phyloP scores from a whole-genome alignment of 2,888 invertebrate genomes.

The Coenonympha glycerion region DNA sequence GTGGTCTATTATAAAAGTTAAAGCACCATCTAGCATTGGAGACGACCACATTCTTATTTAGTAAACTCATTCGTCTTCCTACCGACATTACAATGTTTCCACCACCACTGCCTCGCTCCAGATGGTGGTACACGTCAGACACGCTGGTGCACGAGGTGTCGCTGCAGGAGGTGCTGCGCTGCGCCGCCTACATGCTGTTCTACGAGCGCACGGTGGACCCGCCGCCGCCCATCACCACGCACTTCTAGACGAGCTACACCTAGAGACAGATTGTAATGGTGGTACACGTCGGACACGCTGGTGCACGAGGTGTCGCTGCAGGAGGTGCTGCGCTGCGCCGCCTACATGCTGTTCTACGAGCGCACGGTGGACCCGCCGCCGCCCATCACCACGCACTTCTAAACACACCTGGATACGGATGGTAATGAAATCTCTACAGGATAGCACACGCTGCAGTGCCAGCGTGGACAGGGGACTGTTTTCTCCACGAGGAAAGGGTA shows the following conservation, averaged over 20 bases:
- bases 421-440: no score
- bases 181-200: conserved; percentile 94
- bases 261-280: no score
- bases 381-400: conserved; percentile 27
- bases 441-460: no score
- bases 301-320: conserved; percentile 87
- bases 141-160: conserved; percentile 87
- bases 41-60: no score
- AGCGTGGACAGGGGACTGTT: no score
- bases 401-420: neutral
- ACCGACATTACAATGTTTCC: no score
- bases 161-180: conserved; percentile 86
- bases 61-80: no score
- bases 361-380: conserved; percentile 42
- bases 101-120: no score
- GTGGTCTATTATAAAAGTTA: no score
- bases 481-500: no score
- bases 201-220: conserved; percentile 80
- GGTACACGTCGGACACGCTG: conserved; percentile 89
- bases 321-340: conserved; percentile 88
- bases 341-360: conserved; percentile 96
- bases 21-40: no score
- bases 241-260: conserved; percentile 31
- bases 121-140: conserved; percentile 93
- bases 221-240: conserved; percentile 31